Evolutionary conservation across 1,140 invertebrate species (phyloP).

Genomic region (Drosophila saltans): DNA sequence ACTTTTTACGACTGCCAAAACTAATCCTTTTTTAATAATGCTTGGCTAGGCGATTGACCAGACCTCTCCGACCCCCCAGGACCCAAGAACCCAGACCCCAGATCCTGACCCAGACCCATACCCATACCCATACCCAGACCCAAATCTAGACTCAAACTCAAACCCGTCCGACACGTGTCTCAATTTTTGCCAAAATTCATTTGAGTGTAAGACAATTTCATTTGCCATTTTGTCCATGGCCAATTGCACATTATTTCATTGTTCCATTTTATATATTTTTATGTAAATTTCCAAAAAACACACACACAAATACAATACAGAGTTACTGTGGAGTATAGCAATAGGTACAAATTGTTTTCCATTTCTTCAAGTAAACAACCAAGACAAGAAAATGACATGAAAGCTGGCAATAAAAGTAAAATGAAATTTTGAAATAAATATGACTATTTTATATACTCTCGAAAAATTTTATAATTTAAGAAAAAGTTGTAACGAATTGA

Average conservation of each 20-base stretch:
- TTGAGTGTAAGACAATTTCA: constrained; percentile 63
- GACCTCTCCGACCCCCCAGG: constrained; percentile 36
- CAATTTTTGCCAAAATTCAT: constrained; percentile 30
- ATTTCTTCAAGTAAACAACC: constrained; percentile 63
- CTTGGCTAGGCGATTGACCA: constrained; percentile 10
- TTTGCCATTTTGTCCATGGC: constrained; percentile 49
- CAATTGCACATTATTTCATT: constrained; percentile 68
- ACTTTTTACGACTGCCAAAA: constrained; percentile 56
- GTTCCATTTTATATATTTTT: constrained; percentile 61
- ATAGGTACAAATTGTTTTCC: constrained; percentile 64
- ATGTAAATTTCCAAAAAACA: constrained; percentile 55
- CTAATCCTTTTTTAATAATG: constrained; percentile 64
- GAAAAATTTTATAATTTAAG: neutral
- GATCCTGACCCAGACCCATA: neutral
- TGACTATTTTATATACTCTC: neutral
- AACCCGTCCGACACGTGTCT: neutral
- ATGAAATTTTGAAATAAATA: neutral
- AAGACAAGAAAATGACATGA: constrained; percentile 21
- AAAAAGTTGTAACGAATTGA: too few species aligned
- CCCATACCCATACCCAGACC: neutral
- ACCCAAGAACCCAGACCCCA: neutral
- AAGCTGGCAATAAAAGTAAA: constrained; percentile 31
- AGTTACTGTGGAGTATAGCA: constrained; percentile 2
- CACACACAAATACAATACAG: constrained; percentile 44
- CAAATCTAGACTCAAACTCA: neutral